These are phyloP conservation scores for Tanytarsus gracilentus DNA, from an alignment of 2,888 invertebrate genomes.

Conservation along the genomic window DNA sequence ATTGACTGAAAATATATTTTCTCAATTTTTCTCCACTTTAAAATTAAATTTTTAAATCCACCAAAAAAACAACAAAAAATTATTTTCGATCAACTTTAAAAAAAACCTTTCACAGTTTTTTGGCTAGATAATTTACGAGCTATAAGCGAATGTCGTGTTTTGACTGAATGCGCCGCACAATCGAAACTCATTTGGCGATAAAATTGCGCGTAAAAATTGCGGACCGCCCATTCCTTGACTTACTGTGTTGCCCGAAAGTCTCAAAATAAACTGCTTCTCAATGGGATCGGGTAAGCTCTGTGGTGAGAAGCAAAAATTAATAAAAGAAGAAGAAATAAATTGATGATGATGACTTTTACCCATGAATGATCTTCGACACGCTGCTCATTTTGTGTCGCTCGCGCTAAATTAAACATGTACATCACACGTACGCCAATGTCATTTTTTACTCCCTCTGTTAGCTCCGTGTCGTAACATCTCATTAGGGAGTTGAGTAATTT, in stretches of 20 bases:
- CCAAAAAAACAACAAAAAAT: too few relatives aligned
- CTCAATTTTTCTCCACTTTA: too few relatives aligned
- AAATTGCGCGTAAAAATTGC: conserved; percentile 49
- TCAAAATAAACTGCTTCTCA: conserved; percentile 46
- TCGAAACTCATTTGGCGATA: conserved; percentile 58
- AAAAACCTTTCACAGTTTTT: not conserved
- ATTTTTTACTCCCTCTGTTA: conserved; percentile 31
- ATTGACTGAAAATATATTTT: too few relatives aligned
- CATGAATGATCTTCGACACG: conserved; percentile 23
- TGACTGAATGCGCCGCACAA: conserved; percentile 72
- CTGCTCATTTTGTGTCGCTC: conserved; percentile 31
- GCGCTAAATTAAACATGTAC: conserved; percentile 32
- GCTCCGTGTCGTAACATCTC: conserved; percentile 31
- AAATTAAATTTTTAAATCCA: too few relatives aligned
- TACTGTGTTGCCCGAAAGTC: conserved; percentile 41
- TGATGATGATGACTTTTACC: conserved; percentile 4
- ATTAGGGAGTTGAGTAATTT: conserved; percentile 30
- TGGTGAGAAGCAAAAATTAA: conserved; percentile 11
- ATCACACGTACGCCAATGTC: conserved; percentile 31
- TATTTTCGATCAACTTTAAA: not conserved
- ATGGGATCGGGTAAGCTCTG: conserved; percentile 33
- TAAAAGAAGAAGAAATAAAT: not conserved
- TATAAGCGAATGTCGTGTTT: conserved; percentile 55
- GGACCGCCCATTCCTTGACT: conserved; percentile 37
- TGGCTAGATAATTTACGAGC: not conserved